Conservation (phyloP, 2,113 vertebrate species). For the Hydrolagus affinis region DNA sequence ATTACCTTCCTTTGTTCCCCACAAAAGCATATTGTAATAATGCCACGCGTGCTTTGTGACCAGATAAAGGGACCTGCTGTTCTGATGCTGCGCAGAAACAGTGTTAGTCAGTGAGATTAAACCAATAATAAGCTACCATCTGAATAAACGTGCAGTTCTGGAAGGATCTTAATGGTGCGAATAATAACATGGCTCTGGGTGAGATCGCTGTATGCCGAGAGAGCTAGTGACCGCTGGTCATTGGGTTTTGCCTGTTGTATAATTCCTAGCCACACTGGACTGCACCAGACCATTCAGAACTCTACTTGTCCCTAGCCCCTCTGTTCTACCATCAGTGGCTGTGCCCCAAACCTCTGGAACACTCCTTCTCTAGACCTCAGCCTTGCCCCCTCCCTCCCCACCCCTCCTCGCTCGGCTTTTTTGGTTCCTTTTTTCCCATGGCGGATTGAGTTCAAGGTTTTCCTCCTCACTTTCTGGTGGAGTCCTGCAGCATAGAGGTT, state of each 20-base stretch:
- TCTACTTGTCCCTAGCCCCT: no score
- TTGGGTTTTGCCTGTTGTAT: background rate
- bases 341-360: no score
- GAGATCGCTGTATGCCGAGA: background rate
- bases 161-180: constrained; percentile 1
- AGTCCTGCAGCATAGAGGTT: no score
- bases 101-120: constrained; percentile 24
- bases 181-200: background rate
- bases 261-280: background rate
- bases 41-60: background rate
- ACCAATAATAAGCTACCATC: constrained; percentile 12
- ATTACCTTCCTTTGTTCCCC: background rate
- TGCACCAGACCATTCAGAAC: no score
- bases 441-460: no score
- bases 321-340: no score
- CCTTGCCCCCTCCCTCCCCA: no score
- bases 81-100: background rate
- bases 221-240: background rate
- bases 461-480: no score
- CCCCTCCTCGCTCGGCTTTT: no score
- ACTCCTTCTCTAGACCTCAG: no score
- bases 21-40: constrained; percentile 26
- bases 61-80: background rate
- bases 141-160: constrained; percentile 3
- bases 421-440: no score